phyloP scores from a whole-genome alignment of 2,113 vertebrate species.

The Neoarius graeffei region DNA sequence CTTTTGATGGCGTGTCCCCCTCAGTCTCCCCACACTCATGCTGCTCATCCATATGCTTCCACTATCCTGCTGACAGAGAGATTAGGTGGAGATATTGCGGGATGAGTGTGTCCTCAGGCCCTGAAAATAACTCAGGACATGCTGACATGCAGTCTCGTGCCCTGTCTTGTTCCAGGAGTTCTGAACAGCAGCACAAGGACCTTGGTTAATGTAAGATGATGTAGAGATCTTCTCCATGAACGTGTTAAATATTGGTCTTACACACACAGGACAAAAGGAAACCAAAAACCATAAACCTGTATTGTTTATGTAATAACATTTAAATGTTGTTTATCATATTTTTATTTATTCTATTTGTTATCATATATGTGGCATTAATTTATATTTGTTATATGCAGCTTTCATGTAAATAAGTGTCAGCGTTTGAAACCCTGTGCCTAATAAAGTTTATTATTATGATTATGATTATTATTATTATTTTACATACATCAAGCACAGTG shows the following conservation, averaged over 20 bases:
- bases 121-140: conserved; percentile 46
- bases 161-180: not conserved
- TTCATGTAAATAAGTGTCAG: no score
- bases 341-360: no score
- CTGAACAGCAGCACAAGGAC: not conserved
- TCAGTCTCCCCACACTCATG: not conserved
- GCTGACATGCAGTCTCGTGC: conserved; percentile 8
- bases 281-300: not conserved
- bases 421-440: no score
- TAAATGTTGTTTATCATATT: no score
- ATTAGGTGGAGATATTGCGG: conserved; percentile 32
- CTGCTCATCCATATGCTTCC: not conserved
- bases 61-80: not conserved
- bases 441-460: no score
- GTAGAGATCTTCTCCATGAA: not conserved
- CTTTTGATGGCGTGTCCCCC: not conserved
- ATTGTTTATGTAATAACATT: not conserved
- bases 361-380: no score
- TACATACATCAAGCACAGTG: no score
- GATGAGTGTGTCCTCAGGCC: conserved; percentile 32
- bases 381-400: no score
- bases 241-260: conserved; percentile 6
- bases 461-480: no score
- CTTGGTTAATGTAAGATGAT: not conserved
- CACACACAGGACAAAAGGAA: not conserved